These are phyloP conservation scores for Caenorhabditis sp. DNA, from an alignment of 2,888 invertebrate genomes.

Conservation along the genomic window DNA sequence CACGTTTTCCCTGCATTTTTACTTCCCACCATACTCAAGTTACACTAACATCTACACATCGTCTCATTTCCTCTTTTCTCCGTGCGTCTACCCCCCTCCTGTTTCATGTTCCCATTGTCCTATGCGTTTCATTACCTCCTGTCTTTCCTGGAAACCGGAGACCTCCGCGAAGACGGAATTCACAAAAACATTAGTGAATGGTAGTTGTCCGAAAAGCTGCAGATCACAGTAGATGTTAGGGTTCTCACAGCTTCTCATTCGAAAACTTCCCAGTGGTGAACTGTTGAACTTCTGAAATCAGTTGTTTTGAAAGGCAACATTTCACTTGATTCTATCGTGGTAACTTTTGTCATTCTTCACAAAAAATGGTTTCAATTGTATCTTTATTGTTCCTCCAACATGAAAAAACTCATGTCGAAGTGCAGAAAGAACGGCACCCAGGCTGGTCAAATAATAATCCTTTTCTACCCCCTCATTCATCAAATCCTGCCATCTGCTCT, in stretches of 20 bases:
- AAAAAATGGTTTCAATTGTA: too few relatives aligned
- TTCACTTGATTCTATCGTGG: too few relatives aligned
- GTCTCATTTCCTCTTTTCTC: not conserved
- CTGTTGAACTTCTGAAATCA: slow-evolving; percentile 56
- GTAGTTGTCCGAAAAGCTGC: slow-evolving; percentile 68
- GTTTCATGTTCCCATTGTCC: not conserved
- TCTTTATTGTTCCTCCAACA: not conserved
- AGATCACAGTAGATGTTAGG: slow-evolving; percentile 61
- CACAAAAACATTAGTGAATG: slow-evolving; percentile 71
- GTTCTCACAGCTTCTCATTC: slow-evolving; percentile 68
- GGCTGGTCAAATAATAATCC: not conserved
- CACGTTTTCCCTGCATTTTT: not conserved
- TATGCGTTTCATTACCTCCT: slow-evolving; percentile 65
- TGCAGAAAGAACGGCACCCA: too few relatives aligned
- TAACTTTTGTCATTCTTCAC: too few relatives aligned
- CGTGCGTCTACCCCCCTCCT: not conserved
- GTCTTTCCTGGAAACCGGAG: slow-evolving; percentile 70
- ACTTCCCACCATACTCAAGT: slow-evolving; percentile 27
- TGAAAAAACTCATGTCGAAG: too few relatives aligned
- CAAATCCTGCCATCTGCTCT: not conserved
- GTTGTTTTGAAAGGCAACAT: too few relatives aligned
- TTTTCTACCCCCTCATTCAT: slow-evolving; percentile 2
- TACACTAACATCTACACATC: slow-evolving; percentile 5
- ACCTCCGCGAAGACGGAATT: slow-evolving; percentile 71
- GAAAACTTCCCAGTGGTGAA: slow-evolving; percentile 67